Evolutionary conservation across 1,140 invertebrate species (phyloP).

Genomic region (Cydia pomonella): DNA sequence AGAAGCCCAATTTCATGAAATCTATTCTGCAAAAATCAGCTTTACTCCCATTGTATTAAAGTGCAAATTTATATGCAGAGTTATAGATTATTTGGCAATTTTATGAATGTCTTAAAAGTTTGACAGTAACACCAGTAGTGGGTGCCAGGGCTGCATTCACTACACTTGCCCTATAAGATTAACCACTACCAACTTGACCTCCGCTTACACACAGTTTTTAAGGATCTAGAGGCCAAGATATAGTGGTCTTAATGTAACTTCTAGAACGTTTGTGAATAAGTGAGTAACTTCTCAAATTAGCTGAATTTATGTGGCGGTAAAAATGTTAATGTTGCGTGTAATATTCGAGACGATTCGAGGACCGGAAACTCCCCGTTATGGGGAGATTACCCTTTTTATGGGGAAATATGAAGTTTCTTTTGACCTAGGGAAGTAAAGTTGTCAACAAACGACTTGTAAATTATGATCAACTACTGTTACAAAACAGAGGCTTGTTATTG

Average conservation of each 20-base stretch:
- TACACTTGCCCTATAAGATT: background rate
- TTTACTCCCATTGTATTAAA: background rate
- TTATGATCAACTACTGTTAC: background rate
- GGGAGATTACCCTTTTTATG: slow-evolving; percentile 25
- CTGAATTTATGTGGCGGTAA: slow-evolving; percentile 31
- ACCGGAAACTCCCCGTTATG: slow-evolving; percentile 2
- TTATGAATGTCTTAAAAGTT: slow-evolving; percentile 21
- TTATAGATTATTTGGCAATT: too few relatives aligned
- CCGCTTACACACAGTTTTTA: too few relatives aligned
- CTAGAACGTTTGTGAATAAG: background rate
- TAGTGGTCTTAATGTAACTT: background rate
- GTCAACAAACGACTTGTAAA: background rate
- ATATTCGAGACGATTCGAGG: slow-evolving; percentile 22
- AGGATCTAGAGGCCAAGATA: background rate
- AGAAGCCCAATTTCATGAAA: background rate
- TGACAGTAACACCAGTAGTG: slow-evolving; percentile 20
- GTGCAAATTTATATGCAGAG: background rate
- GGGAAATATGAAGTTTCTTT: background rate
- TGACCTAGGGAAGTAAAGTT: background rate
- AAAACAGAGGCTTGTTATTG: background rate
- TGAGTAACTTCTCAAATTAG: slow-evolving; percentile 19
- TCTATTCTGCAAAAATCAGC: background rate
- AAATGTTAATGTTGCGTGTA: slow-evolving; percentile 33
- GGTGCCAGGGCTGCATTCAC: background rate
- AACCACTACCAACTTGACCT: background rate